Base-by-base conservation (phyloP, 2,113 vertebrate species). In the Stegostoma tigrinum region DNA sequence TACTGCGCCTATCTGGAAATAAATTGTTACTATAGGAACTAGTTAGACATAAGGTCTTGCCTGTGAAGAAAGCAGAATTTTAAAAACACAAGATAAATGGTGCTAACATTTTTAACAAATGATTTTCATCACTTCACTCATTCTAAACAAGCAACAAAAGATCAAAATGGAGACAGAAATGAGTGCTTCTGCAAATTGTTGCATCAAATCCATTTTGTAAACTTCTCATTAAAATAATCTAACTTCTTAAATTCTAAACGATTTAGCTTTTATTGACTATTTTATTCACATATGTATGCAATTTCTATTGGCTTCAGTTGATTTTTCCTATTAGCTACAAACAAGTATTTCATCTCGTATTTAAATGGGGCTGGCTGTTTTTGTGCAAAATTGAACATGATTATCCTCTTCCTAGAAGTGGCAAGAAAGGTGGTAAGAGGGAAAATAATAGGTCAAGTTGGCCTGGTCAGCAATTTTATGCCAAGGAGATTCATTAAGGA, bases 21-120 rank as follows among this genome's bases (percentile, higher is more conserved):
- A 95, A 72, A 95, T 27, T 95, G 68, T 95, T 68, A 95, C 67
- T 95, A 95, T 95, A 95, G 94, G 75, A 95, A 95, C 94, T 70
- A 94, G 24, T 52, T 19, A 70, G 27, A 95, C 68, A 95, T 19
- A 24, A 30, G 45, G 45, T 52, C 45, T 45, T 72, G 68, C 30
- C 68, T 72, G 52, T 95, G 94, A 70, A 95, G 67, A n/a, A 38
- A 23, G n/a, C 66, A 68, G 93, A 75, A 72, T 95, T 72, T 95
- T 72, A 75, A 52, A 94, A 72, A 48, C 34, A 38, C 89, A 93
- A 93, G 89, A 93, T 34, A 67, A 66, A 66, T 67, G 89, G 6
- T 93, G n/a, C 89, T 23, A 93, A 23, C 27, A 91, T 66, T 38
- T 45, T 42, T 68, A 5, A 52, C 14, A 95, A 95, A 52, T 72